Conservation (phyloP, 64 coral and sea anemone genomes). For the Dendronephthya gigantea region DNA sequence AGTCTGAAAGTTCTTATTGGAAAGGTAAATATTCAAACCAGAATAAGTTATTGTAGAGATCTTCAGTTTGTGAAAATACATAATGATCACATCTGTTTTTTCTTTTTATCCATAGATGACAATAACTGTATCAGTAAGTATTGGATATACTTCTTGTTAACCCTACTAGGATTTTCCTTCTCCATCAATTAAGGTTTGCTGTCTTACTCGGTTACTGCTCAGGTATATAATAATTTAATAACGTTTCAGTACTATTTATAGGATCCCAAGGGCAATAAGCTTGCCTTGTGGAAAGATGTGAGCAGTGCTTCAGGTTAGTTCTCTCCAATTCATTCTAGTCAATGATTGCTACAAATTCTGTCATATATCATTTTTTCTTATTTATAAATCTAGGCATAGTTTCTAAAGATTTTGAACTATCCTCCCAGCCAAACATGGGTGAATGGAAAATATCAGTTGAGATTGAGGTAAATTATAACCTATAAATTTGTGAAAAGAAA, state of each 20-base stretch:
- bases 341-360: too few species aligned
- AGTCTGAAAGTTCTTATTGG: background rate
- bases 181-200: too few species aligned
- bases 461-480: background rate
- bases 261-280: background rate
- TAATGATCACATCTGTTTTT: background rate
- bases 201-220: too few species aligned
- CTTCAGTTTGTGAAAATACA: too few species aligned
- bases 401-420: background rate
- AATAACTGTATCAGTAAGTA: background rate
- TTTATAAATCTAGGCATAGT: background rate
- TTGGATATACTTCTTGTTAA: too few species aligned
- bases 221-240: background rate
- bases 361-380: background rate
- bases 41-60: background rate
- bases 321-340: too few species aligned
- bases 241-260: background rate
- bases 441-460: constrained; percentile 13
- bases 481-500: too few species aligned
- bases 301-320: background rate
- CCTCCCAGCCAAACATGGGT: background rate
- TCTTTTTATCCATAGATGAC: background rate
- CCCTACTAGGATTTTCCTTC: too few species aligned
- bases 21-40: background rate
- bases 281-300: background rate